Evolutionary conservation across 2,888 invertebrate genomes (phyloP), one percentile per base, ranked within the genome.

Genomic region (Scotopteryx bipunctaria): DNA sequence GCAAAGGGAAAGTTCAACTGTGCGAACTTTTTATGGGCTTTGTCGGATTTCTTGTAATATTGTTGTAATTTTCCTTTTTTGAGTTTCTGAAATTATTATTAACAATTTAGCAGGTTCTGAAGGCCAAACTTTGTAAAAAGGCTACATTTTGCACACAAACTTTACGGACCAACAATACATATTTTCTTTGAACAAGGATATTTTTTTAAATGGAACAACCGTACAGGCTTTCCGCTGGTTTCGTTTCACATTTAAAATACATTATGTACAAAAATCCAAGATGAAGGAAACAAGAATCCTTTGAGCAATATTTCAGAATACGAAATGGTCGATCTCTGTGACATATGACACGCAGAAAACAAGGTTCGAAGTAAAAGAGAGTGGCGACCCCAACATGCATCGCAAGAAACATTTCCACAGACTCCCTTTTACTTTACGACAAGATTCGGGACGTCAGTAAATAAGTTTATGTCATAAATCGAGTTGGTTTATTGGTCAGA

Each of bases 1-100:
- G 82, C 86, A 87, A 85, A 80, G 73, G 71, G 72, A 76, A 84
- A 86, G 86, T 87, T 87, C 82, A 80, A 71, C 73, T 69, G 74
- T 69, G 75, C 70, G 62, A 82, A 81, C 78, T 83, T 86, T 85
- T 87, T 84, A 87, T 82, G 84, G 79, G 77, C 73, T 75, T 78
- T 84, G 85, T 83, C 78, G 79, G 76, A 77, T 76, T 78, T 75
- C 77, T 75, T 76, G 79, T 81, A 76, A 76, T 72, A 71, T 76
- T 79, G 79, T 77, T 72, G 72, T 76, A 78, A 82, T 83, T 86
- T 82, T 70, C 76, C 80, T 81, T 83, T 76, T 73, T 75, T 71
- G 16, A 44, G 38, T 29, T 40, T 43, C 36, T 27, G 27, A 38
- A 51, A 37, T 44, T 57, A 37, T 54, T 54, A 19, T 42, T 45